Evolutionary conservation across 2,113 vertebrate species (phyloP), one percentile per base, ranked within the genome.

Genomic region (Xiphorhynchus elegans): DNA sequence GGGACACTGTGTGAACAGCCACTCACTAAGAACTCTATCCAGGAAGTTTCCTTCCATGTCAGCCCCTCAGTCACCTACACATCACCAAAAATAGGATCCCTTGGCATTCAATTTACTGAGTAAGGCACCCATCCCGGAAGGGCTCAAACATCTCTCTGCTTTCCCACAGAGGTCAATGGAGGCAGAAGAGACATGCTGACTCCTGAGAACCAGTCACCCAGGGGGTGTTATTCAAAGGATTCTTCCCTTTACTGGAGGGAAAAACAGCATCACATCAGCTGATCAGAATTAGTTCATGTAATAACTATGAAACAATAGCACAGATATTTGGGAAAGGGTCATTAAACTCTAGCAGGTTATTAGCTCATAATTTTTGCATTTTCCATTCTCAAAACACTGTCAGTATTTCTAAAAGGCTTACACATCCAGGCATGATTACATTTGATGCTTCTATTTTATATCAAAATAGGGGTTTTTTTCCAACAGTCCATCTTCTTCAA

Each of bases 201-300:
- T 89, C 80, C 26, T 63, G 44, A 78, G 31, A 77, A 86, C 68
- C 83, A 85, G 55, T 93, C 96, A 90, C 23, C 59, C 4, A 2
- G 47, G 47, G 39, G 47, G 16, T 85, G 59, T 86, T 87, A 86
- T 23, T 91, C 78, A 80, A 79, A 85, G 42, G 56, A 90, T 72
- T 92, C 80, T 76, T 89, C 62, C 76, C 66, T 89, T 94, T 81
- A 96, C 53, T 42, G 49, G 18, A 87, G 15, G 74, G 66, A 89
- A 89, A 87, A 89, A 26, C 76, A 90, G 28, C 73, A 87, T 68
- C 76, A 50, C 56, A 95, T 89, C 92, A 68, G 60, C 56, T 74
- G 80, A 94, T 89, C 90, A 86, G 62, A 91, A 63, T 73, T 64
- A 78, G 85, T 40, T 93, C 37, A 49, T 29, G n/a, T 42, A 64